Evolutionary conservation across 64 coral and sea anemone genomes (phyloP).

Genomic region (Actinia tenebrosa): DNA sequence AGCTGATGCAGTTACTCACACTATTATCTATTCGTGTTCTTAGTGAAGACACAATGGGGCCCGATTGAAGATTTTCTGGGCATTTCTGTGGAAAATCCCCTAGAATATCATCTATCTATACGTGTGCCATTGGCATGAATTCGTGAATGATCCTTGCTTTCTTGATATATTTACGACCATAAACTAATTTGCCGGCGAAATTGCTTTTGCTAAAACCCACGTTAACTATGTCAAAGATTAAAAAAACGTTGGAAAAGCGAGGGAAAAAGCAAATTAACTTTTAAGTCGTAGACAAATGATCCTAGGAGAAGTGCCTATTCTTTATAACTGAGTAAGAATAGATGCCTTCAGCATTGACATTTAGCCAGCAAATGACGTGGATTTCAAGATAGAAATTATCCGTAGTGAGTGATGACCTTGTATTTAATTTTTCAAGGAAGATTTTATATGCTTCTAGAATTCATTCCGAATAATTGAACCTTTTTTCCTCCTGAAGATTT

Average conservation of each 20-base stretch:
- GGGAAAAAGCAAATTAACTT: background rate
- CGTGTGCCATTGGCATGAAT: background rate
- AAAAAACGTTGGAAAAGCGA: background rate
- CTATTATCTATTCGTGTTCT: background rate
- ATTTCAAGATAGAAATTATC: background rate
- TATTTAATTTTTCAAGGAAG: background rate
- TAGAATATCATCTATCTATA: background rate
- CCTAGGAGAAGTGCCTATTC: background rate
- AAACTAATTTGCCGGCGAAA: background rate
- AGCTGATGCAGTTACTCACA: background rate
- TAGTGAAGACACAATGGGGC: background rate
- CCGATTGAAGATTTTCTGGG: background rate
- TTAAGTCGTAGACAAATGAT: background rate
- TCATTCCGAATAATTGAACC: background rate
- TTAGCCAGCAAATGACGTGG: background rate
- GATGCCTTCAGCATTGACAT: background rate
- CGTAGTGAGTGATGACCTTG: background rate
- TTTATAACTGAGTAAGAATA: background rate
- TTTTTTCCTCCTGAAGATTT: too few species aligned
- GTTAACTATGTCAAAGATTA: background rate
- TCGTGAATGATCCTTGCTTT: background rate
- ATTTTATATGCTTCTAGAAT: background rate
- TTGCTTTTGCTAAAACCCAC: background rate
- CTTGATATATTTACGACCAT: background rate
- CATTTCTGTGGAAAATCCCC: background rate